Percentiles rank a stretch among this genome's conserved stretches.
Conservation (phyloP, 2,888 invertebrate genomes). For the Crossocerus cetratus region DNA sequence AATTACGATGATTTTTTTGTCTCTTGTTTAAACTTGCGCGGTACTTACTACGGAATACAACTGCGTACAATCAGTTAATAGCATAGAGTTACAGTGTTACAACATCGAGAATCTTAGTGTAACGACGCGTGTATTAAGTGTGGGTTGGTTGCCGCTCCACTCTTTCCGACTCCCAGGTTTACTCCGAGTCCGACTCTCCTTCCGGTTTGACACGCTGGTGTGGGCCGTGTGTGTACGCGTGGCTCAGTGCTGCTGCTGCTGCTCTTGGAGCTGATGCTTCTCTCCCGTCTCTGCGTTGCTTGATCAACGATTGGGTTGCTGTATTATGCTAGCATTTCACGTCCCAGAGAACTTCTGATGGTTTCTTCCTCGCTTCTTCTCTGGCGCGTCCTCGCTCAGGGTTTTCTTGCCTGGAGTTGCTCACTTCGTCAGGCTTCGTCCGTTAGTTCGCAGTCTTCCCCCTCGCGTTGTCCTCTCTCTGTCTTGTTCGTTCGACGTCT, state of each 20-base stretch:
- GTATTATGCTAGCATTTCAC: slow-evolving; percentile 40
- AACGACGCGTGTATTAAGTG: not conserved
- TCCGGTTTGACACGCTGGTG: not conserved
- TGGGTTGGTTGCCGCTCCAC: not conserved
- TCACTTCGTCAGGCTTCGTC: not conserved
- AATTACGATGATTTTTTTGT: slow-evolving; percentile 47
- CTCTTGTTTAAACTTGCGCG: slow-evolving; percentile 45
- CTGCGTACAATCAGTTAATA: slow-evolving; percentile 71
- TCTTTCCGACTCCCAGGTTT: not conserved
- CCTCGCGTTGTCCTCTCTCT: not conserved
- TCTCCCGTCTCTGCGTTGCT: not conserved
- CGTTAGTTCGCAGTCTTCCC: not conserved
- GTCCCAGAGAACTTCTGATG: slow-evolving; percentile 5
- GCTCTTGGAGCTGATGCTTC: slow-evolving; percentile 14
- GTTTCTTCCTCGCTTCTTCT: no score
- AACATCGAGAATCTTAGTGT: slow-evolving; percentile 74
- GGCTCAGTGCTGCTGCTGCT: slow-evolving; percentile 10
- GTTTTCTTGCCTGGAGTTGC: not conserved
- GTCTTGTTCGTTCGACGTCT: slow-evolving; percentile 24
- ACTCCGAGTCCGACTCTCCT: not conserved
- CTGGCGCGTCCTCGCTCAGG: not conserved
- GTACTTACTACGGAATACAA: slow-evolving; percentile 70
- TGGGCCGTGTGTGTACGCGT: not conserved
- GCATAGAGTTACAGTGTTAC: slow-evolving; percentile 74
- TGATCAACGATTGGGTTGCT: slow-evolving; percentile 25